Evolutionary conservation across 2,888 invertebrate genomes (phyloP).

Genomic region (Chirona hameri): DNA sequence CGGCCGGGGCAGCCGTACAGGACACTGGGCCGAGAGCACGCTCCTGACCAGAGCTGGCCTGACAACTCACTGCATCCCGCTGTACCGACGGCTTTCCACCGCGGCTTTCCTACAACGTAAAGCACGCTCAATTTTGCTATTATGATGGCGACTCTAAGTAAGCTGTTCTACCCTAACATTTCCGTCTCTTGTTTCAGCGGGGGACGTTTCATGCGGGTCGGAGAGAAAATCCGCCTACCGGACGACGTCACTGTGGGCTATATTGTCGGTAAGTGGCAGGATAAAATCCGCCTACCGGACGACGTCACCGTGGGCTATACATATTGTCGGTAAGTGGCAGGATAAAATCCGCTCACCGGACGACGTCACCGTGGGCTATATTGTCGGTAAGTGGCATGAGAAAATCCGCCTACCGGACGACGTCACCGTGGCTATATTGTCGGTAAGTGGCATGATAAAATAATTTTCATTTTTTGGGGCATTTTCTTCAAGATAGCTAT

Average conservation of each 20-base stretch:
- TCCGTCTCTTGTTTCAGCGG: slow-evolving; percentile 60
- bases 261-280: slow-evolving; percentile 83
- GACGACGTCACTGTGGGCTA: slow-evolving; percentile 98
- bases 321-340: slow-evolving; percentile 83
- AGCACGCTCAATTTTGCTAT: too few species aligned
- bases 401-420: slow-evolving; percentile 84
- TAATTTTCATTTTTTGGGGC: slow-evolving; percentile 45
- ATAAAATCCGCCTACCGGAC: slow-evolving; percentile 88
- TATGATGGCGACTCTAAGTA: too few species aligned
- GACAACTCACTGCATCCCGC: too few species aligned
- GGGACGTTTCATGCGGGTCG: slow-evolving; percentile 86
- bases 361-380: slow-evolving; percentile 95
- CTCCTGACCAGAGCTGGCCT: too few species aligned
- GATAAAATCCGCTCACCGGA: slow-evolving; percentile 91
- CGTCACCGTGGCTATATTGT: slow-evolving; percentile 95
- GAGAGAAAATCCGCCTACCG: slow-evolving; percentile 86
- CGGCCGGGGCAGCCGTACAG: too few species aligned
- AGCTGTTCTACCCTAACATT: too few species aligned
- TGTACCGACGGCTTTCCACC: too few species aligned
- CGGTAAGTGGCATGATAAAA: slow-evolving; percentile 82
- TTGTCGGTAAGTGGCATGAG: slow-evolving; percentile 66
- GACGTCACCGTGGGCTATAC: slow-evolving; percentile 98
- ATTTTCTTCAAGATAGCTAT: too few species aligned
- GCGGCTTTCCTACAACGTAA: too few species aligned
- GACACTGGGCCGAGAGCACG: too few species aligned